phyloP scores from a whole-genome alignment of 1,140 invertebrate species.

The Pygmarrhopalites habei region DNA sequence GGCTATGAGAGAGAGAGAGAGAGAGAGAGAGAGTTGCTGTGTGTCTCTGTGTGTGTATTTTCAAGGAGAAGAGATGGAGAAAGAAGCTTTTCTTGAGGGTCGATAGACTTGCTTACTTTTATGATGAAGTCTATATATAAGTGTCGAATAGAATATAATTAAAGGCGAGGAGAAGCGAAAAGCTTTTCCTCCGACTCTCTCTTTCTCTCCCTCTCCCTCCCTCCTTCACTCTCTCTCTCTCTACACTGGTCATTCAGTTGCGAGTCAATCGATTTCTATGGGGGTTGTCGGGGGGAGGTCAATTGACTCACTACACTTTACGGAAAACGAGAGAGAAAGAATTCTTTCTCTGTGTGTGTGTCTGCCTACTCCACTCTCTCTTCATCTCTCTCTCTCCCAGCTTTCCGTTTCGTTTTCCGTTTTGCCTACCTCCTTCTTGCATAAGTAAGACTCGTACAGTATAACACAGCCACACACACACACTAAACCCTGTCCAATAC shows the following conservation, averaged over 20 bases:
- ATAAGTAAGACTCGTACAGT: too few relatives aligned
- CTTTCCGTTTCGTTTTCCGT: too few relatives aligned
- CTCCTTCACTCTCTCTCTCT: neutral
- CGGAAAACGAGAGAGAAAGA: slow-evolving; percentile 9
- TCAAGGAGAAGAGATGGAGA: neutral
- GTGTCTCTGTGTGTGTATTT: neutral
- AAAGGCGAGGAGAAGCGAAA: slow-evolving; percentile 32
- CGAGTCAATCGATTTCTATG: slow-evolving; percentile 39
- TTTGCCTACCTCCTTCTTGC: too few relatives aligned
- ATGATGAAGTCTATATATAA: slow-evolving; percentile 35
- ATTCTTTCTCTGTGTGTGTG: too few relatives aligned
- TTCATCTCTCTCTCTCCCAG: neutral
- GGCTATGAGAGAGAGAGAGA: neutral
- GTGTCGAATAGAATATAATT: slow-evolving; percentile 40
- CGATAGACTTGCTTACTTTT: slow-evolving; percentile 29
- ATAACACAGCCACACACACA: too few relatives aligned
- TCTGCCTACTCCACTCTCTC: neutral
- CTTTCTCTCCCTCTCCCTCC: neutral
- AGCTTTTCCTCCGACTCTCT: slow-evolving; percentile 30
- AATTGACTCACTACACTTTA: slow-evolving; percentile 36
- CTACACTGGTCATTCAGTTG: slow-evolving; percentile 29
- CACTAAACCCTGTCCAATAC: too few relatives aligned
- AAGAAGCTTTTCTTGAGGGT: slow-evolving; percentile 8
- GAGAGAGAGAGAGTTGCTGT: slow-evolving; percentile 3
- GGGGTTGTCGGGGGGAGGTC: slow-evolving; percentile 38